Evolutionary conservation across 2,113 vertebrate species (phyloP).

Genomic region (Recurvirostra avosetta): DNA sequence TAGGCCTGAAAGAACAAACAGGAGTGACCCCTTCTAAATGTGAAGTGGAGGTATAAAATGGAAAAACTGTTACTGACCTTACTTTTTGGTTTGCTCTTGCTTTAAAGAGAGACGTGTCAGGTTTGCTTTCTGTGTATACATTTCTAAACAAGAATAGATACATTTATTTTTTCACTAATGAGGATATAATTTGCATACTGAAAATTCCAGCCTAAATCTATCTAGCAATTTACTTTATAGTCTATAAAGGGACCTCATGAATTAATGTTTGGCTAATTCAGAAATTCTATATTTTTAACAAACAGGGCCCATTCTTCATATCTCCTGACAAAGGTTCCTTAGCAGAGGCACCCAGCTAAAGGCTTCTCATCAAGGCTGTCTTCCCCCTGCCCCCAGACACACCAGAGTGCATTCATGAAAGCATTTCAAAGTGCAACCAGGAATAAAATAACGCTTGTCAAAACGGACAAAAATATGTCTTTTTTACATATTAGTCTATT

Average conservation of each 20-base stretch:
- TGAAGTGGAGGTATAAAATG: neutral
- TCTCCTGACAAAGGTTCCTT: neutral
- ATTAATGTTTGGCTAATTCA: neutral
- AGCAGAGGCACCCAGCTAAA: neutral
- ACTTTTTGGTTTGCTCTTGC: neutral
- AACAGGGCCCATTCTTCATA: neutral
- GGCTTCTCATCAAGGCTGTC: neutral
- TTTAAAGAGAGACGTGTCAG: fast-evolving
- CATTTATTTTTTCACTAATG: neutral
- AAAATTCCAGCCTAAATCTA: neutral
- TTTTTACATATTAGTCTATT: neutral
- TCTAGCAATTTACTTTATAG: neutral
- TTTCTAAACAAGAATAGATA: neutral
- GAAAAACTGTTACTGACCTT: neutral
- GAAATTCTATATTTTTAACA: neutral
- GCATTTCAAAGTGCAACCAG: neutral
- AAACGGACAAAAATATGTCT: neutral
- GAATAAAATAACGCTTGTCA: neutral
- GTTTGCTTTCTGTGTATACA: neutral
- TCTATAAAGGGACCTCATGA: neutral
- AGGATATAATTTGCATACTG: neutral
- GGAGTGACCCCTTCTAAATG: neutral
- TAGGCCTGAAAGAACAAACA: neutral
- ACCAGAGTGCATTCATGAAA: neutral
- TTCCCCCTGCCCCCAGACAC: neutral